These are phyloP conservation scores for Daubentonia madagascariensis DNA, from an alignment of 2,113 vertebrate species.

Conservation along the genomic window DNA sequence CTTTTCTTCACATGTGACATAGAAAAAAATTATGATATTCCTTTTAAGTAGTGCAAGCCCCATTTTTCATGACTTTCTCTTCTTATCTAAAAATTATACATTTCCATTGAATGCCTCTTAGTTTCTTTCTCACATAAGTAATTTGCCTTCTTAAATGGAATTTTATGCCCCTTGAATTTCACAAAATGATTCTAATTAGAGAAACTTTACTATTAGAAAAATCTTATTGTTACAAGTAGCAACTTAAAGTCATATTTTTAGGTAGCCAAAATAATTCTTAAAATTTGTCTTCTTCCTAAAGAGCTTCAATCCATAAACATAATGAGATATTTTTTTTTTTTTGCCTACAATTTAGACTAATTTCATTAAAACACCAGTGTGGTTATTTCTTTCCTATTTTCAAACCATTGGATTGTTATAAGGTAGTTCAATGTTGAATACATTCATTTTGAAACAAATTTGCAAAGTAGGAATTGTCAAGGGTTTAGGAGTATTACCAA, in stretches of 20 bases:
- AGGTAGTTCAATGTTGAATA: background rate
- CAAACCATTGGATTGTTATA: background rate
- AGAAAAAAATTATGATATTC: background rate
- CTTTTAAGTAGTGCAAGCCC: background rate
- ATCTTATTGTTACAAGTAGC: background rate
- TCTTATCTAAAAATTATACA: background rate
- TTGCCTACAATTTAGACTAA: background rate
- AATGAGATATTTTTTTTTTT: background rate
- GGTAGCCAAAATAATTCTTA: background rate
- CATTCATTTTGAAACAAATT: conserved; percentile 42
- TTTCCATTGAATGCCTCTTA: background rate
- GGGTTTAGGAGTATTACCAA: background rate
- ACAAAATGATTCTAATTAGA: conserved; percentile 9
- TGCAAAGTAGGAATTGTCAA: background rate
- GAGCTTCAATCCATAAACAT: conserved; percentile 8
- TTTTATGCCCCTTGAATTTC: background rate
- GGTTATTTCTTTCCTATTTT: background rate
- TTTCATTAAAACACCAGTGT: conserved; percentile 3
- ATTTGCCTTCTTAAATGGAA: background rate
- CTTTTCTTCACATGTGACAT: background rate
- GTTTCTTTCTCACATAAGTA: background rate
- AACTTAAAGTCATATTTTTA: conserved; percentile 2
- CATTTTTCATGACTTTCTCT: conserved; percentile 37
- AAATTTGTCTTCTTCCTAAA: background rate
- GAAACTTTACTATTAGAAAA: background rate